A percentile compares a stretch with the other conserved stretches of the same genome.
Evolutionary conservation across 2,113 vertebrate genomes (phyloP).

Genomic region (Gadus chalcogrammus): DNA sequence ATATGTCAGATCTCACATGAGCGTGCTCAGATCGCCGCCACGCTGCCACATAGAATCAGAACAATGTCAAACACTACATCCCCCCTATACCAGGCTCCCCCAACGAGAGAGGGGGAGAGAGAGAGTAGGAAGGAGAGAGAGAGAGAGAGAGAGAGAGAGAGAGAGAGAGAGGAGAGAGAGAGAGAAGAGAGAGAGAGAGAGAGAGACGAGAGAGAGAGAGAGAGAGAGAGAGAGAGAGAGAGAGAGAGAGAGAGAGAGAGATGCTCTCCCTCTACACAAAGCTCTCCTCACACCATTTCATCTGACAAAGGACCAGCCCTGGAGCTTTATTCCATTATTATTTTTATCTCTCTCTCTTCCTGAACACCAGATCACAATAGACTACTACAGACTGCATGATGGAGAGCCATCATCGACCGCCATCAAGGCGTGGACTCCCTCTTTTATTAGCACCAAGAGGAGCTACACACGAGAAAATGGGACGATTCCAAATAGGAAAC

Average conservation of each 20-base stretch:
- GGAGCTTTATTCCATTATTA: not conserved
- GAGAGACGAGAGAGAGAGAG: too few species aligned
- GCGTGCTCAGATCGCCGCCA: conserved; percentile 16
- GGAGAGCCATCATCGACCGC: too few species aligned
- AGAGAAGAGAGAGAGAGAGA: too few species aligned
- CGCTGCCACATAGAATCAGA: conserved; percentile 16
- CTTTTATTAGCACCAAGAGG: too few species aligned
- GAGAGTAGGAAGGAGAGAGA: too few species aligned
- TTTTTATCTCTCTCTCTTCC: not conserved
- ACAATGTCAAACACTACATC: conserved; percentile 6
- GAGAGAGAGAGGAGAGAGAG: too few species aligned
- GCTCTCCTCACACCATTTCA: not conserved
- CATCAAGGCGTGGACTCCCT: too few species aligned
- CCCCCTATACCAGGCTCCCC: too few species aligned
- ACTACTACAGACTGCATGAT: not conserved
- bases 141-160: not conserved
- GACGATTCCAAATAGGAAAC: too few species aligned
- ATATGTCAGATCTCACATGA: conserved; percentile 59
- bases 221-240: too few species aligned
- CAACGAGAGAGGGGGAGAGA: not conserved
- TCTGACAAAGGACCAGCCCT: conserved; percentile 3
- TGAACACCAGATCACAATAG: not conserved
- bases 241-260: too few species aligned
- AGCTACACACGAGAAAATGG: too few species aligned
- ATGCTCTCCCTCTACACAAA: not conserved